Conservation (phyloP, 2,797 vertebrate genomes). For the Leptodactylus fallax region DNA sequence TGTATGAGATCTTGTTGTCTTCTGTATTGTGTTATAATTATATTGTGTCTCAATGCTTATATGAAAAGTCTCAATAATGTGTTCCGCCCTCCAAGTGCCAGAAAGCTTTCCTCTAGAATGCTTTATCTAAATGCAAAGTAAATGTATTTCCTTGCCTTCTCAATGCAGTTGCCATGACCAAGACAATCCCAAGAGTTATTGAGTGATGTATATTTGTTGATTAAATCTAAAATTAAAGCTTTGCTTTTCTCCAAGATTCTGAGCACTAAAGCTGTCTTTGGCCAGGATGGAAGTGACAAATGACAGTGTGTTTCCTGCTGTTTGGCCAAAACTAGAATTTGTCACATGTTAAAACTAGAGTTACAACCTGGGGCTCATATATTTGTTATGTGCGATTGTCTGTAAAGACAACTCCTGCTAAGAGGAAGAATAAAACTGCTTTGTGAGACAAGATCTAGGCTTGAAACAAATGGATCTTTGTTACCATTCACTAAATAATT, state of each 20-base stretch:
- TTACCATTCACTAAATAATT: neutral
- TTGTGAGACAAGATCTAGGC: neutral
- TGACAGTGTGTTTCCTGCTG: neutral
- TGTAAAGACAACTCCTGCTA: neutral
- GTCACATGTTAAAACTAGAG: slow-evolving; percentile 31
- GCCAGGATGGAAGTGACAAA: slow-evolving; percentile 39
- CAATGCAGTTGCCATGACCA: slow-evolving; percentile 16
- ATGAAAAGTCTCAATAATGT: slow-evolving; percentile 10
- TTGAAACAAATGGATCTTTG: slow-evolving; percentile 1
- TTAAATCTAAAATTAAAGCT: slow-evolving; percentile 52
- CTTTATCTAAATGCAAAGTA: neutral
- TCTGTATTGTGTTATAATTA: slow-evolving; percentile 13
- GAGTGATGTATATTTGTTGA: slow-evolving; percentile 47
- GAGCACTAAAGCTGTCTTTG: slow-evolving; percentile 41
- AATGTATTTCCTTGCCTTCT: neutral
- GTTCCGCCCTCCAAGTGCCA: neutral
- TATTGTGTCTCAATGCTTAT: neutral
- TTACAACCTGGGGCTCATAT: neutral
- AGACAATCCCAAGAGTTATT: slow-evolving; percentile 43
- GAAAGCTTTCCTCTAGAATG: neutral
- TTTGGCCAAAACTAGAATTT: slow-evolving; percentile 7
- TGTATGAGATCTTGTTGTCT: neutral
- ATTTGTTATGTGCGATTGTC: slow-evolving; percentile 1
- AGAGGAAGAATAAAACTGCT: slow-evolving; percentile 13
- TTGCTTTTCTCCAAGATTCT: slow-evolving; percentile 26